Evolutionary conservation across 30 jellyfish, hydroid and myxozoan species (phyloP), one percentile per base, ranked within the genome.

Genomic region (Chrysaora quinquecirrha): DNA sequence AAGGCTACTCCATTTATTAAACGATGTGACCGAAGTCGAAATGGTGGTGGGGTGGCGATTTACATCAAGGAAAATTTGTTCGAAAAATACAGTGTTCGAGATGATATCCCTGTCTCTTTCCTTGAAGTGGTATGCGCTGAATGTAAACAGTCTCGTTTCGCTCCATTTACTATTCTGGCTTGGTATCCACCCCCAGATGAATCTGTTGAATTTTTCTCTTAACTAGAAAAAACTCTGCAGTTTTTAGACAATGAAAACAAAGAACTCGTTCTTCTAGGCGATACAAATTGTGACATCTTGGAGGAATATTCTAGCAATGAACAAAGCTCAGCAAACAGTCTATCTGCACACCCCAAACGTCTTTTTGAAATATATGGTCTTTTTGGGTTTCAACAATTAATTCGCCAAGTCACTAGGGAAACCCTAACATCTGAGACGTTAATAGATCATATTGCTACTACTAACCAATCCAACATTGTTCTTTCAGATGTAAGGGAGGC

Each of bases 171-270:
- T n/a, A n/a, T n/a, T n/a, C n/a, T n/a, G n/a, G n/a, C n/a, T n/a
- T n/a, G n/a, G n/a, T 70, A 34, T 28, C 82, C 29, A 11, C 82
- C 82, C 33, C 82, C 82, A 14, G 82, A 70, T 34, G 82, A 63
- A 28, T 70, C 68, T 14, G 82, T 70, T 70, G 82, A 70, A 70
- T 16, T 70, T 18, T 70, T 70, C 34, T 56, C 69, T 70, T 28
- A 70, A 70, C 82, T 70, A 11, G 75, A 43, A 43, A 56, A 70
- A 56, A 11, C 69, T 70, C 34, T 70, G 12, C 68, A 56, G 19
- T 16, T 18, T 38, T 38, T 38, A 38, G 54, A 38, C 54, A 38
- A 38, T 38, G 54, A 38, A 38, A 38, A 38, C 54, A 70, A 30
- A 56, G 82, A 70, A 16, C 30, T 70, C 30, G 33, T 70, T 30